Percentiles rank a stretch among this genome's conserved stretches.
Evolutionary conservation across 2,797 vertebrate species (phyloP).

Genomic region (Sebastes steindachneri): DNA sequence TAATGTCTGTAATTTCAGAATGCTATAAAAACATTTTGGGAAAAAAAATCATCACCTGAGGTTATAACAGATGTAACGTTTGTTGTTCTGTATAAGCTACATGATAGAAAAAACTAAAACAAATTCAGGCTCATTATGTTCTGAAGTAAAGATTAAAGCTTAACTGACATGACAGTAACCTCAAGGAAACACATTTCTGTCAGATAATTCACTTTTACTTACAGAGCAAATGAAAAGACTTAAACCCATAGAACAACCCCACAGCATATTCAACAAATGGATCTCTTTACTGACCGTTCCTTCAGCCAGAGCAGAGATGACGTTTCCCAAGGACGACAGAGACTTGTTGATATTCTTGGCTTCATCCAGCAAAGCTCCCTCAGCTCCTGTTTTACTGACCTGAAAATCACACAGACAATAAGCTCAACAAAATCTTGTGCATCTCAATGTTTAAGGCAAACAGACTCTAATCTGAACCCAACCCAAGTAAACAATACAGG

Average conservation of each 20-base stretch:
- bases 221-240: background rate
- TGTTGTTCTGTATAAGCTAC: background rate
- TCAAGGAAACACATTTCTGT: background rate
- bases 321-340: conserved; percentile 95
- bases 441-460: background rate
- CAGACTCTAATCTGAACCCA: background rate
- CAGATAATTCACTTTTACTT: background rate
- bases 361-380: conserved; percentile 96
- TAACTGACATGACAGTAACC: background rate
- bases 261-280: background rate
- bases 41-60: background rate
- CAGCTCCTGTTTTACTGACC: conserved; percentile 99
- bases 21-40: background rate
- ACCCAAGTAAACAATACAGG: background rate
- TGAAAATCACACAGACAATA: conserved; percentile 53
- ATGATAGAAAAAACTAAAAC: background rate
- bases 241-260: background rate
- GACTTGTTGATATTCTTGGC: conserved; percentile 99
- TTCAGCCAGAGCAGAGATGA: conserved; percentile 96
- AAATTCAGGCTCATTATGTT: background rate
- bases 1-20: conserved; percentile 9
- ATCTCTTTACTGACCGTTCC: conserved; percentile 86
- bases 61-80: conserved; percentile 1
- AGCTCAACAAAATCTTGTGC: background rate
- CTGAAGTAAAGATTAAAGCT: background rate